Conservation (phyloP, 1,140 invertebrate genomes). For the Drosophila pseudoobscura region DNA sequence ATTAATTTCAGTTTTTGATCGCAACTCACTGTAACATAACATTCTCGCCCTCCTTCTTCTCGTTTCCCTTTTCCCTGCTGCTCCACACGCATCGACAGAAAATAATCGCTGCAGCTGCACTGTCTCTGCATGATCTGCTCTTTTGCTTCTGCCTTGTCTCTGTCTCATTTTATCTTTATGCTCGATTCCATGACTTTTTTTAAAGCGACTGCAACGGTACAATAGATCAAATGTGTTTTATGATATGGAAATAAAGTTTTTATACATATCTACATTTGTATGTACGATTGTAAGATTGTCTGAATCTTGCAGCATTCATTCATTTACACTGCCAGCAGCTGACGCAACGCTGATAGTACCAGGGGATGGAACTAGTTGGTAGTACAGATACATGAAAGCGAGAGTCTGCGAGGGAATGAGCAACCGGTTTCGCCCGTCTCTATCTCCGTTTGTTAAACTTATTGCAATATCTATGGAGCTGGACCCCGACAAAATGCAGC, state of each 20-base stretch:
- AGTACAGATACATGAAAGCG: constrained; percentile 1
- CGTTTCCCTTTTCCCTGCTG: not conserved
- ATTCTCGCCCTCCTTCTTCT: not conserved
- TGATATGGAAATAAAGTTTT: not conserved
- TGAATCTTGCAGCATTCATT: constrained; percentile 17
- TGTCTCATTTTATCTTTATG: constrained; percentile 21
- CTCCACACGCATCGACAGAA: constrained; percentile 27
- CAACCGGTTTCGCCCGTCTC: too few relatives aligned
- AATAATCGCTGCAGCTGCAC: constrained; percentile 13
- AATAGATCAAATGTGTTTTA: constrained; percentile 12
- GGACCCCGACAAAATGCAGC: too few relatives aligned
- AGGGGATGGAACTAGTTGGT: too few relatives aligned
- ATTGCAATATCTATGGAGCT: too few relatives aligned
- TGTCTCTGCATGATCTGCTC: constrained; percentile 1
- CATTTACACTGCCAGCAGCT: constrained; percentile 5
- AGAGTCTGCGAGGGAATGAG: not conserved
- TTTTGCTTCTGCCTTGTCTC: not conserved
- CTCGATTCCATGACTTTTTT: constrained; percentile 23
- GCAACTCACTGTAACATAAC: constrained; percentile 61
- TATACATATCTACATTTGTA: not conserved
- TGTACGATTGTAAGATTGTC: not conserved
- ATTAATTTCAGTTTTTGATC: constrained; percentile 64
- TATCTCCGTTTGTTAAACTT: too few relatives aligned
- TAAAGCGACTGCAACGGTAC: constrained; percentile 18
- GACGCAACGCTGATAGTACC: constrained; percentile 5